Base-by-base conservation (phyloP, 1,140 invertebrate genomes). In the Panulirus ornatus region DNA sequence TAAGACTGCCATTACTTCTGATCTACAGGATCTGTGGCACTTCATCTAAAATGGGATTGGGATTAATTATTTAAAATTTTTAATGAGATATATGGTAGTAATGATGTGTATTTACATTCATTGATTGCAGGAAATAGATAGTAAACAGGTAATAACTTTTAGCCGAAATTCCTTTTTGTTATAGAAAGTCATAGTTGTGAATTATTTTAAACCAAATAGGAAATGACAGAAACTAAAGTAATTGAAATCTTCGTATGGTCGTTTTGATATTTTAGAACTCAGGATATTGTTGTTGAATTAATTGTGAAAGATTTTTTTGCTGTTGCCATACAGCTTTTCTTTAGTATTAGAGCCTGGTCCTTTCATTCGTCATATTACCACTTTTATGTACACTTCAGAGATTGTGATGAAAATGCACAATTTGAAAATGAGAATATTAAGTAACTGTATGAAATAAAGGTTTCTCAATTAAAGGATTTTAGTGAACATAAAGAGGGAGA, bases 361-460 rank as follows among this genome's bases (percentile, higher is more conserved):
- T 22, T 58, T 19, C n/a, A 58, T 58, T 58, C 16, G n/a, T 19
- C 11, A 22, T 19, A 3, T 58, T 22, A 58, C 54, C 19, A 22
- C 19, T 22, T 58, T 58, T 22, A 58, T 19, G 19, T 58, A 22
- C n/a, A n/a, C n/a, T 47, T 58, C n/a, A 22, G 54, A 58, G n/a
- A 22, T 58, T 6, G 11, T 58, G 16, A 58, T 58, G n/a, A 58
- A 58, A 58, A 47, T 47, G 54, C n/a, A 22, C 3, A 22, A 58
- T 22, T 22, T 22, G 16, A 14, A 22, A 58, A 58, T n/a, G n/a
- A 58, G n/a, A 58, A 16, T 58, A 22, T 58, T 19, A 19, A 22
- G 54, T 58, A 58, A 22, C 54, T 58, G 54, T 58, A 58, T 58
- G n/a, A 47, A 47, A 58, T 58, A 58, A 58, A 58, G 54, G 16